Evolutionary conservation across 2,113 vertebrate genomes (phyloP), one percentile per base, ranked within the genome.

Genomic region (Chaetops frenatus): DNA sequence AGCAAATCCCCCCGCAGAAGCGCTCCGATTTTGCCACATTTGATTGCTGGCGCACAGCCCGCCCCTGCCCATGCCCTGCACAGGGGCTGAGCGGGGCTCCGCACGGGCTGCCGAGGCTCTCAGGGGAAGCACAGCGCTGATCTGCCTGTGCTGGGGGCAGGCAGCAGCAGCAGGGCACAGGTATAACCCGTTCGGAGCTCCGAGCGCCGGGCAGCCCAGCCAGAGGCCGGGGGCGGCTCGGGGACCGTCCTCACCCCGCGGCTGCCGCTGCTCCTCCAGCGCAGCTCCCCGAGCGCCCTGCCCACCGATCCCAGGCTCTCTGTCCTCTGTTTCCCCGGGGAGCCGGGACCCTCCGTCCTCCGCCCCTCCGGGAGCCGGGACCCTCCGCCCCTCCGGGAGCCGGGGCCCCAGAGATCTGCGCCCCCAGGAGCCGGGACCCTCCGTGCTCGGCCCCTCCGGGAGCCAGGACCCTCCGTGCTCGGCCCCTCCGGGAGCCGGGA

Each of bases 11-110:
- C 27, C 62, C 25, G 0, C 66, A 3, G 12, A 3, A 36, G 11
- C 1, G 25, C 54, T 47, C 29, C 2, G 2, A 2, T 16, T 42
- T 4, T 11, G 31, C 76, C 76, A 11, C 77, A 7, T 3, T 3
- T 8, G 9, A 3, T 2, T 18, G 5, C 72, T 0, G 7, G 9
- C 0, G 11, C 19, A 1, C 25, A 11, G 5, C 17, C 12, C 57
- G 38, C 31, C 11, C 2, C 74, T 9, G 61, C 13, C 79, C 45
- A 1, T 1, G 56, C 91, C 81, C 18, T 2, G 61, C 71, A 4
- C 47, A 25, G 7, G 1, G 3, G 64, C 4, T 20, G 18, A 1
- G 66, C 66, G 18, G 24, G 64, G 65, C 47, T n/a, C 56, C 19
- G 40, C 77, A 18, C 19, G 1, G 6, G 54, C 71, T 65, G 54